Base-by-base conservation (phyloP, 92 coral and sea anemone genomes). In the Anthopleura xanthogrammica region DNA sequence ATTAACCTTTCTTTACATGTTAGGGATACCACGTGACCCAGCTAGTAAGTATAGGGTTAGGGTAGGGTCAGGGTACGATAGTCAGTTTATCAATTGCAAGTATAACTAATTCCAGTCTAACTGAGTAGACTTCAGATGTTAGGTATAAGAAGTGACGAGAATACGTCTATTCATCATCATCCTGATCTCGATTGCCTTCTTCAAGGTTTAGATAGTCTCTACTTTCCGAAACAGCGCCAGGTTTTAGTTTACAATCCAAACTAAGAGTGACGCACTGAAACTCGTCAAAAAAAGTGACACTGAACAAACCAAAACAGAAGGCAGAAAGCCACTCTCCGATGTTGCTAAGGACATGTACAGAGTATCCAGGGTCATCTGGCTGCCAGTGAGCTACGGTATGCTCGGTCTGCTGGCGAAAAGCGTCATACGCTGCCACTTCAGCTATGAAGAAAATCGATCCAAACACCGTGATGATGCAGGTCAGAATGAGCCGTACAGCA, bases 261-360 rank as follows among this genome's bases (percentile, higher is more conserved):
- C 82, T 93, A n/a, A 97, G 84, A 23, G 87, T 77, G 66, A 97
- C 85, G 89, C 89, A 89, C 83, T 97, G 99, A 88, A 97, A 97
- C 83, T 97, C 99, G 71, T 97, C 92, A 80, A 97, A 97, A 71
- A 87, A 97, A 20, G 97, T 97, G 80, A 94, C 84, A 11, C 95
- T 91, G 41, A 94, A 97, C 76, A 97, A 50, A 16, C 98, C 95
- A 76, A 97, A 97, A 79, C 98, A 95, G 40, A 93, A 85, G 1
- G 95, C 99, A 1, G 98, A 92, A 80, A 97, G 79, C 99, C 99
- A 97, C 77, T 97, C 99, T n/a, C 93, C 88, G 19, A 94, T 85
- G 85, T 97, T 97, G 85, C 99, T 97, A 60, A 97, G 95, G 87
- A 97, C 97, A 80, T 97, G 99, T n/a, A 97, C 77, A 42, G 95